Evolutionary conservation across 2,113 vertebrate species (phyloP), one percentile per base, ranked within the genome.

Genomic region (Azemiops feae): DNA sequence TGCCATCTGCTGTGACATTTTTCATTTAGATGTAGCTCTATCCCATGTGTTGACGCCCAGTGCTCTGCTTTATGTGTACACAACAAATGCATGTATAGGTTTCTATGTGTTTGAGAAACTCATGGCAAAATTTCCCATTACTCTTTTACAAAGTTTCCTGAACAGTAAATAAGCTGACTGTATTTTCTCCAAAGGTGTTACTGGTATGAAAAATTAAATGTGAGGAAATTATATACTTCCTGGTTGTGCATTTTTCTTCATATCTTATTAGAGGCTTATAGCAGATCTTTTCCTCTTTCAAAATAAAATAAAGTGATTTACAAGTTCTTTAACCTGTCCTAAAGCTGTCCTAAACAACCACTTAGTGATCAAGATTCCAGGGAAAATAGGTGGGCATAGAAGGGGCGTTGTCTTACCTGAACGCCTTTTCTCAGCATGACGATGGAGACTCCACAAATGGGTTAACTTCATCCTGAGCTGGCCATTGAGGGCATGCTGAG

Each of bases 281-380:
- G 39, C 93, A 96, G 81, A 52, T 93, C 91, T 89, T 54, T 95
- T 93, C 34, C 87, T 3, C 64, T 93, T 95, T 93, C 94, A 74
- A 95, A 94, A n/a, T 3, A 94, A 95, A 92, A 74, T 54, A 94
- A 91, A 74, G 25, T 91, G 85, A 96, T 95, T 96, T 96, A 11
- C 16, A 88, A 93, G 90, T 95, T 55, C 20, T 81, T 81, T 39
- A 39, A 50, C 47, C 8, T 50, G 47, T 50, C 47, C 47, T 90
- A 95, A 94, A 89, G 4, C 69, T 91, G 22, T 0, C 43, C 60
- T 16, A 39, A 12, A 60, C 92, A 47, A 69, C 60, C 60, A 69
- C 12, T 69, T 69, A 69, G 30, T n/a, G 60, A 69, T 12, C 60
- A n/a, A n/a, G 60, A 69, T 16, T 69, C 60, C 12, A n/a, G 47